phyloP scores from a whole-genome alignment of 2,113 vertebrate species.

The Rhynchomys soricoides region DNA sequence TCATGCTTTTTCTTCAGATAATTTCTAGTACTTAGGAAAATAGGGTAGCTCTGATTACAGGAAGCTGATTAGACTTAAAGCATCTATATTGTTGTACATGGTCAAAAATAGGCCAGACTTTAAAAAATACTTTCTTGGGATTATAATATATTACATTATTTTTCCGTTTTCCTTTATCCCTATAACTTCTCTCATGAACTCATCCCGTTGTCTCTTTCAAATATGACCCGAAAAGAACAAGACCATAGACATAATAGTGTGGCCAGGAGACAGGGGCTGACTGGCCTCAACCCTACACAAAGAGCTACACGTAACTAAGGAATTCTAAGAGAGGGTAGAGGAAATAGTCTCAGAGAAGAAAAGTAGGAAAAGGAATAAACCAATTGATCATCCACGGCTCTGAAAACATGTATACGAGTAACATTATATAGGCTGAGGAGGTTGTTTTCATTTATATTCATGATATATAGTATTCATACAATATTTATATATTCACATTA shows the following conservation, averaged over 20 bases:
- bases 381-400: background rate
- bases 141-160: background rate
- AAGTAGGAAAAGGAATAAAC: background rate
- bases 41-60: background rate
- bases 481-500: background rate
- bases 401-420: background rate
- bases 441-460: background rate
- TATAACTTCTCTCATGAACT: too few species aligned
- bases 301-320: background rate
- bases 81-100: fast-evolving
- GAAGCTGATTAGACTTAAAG: background rate
- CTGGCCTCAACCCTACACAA: background rate
- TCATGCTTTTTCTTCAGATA: background rate
- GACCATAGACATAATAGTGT: background rate
- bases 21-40: background rate
- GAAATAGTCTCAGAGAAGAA: background rate
- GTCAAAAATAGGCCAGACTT: constrained; percentile 43
- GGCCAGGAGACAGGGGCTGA: background rate
- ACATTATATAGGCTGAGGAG: background rate
- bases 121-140: too few species aligned
- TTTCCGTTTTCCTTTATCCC: background rate
- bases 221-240: background rate
- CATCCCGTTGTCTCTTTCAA: background rate
- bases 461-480: background rate
- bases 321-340: background rate